A percentile compares a stretch with the other conserved stretches of the same genome.
Conservation (phyloP, 2,797 vertebrate genomes). For the Gephyroberyx darwinii region DNA sequence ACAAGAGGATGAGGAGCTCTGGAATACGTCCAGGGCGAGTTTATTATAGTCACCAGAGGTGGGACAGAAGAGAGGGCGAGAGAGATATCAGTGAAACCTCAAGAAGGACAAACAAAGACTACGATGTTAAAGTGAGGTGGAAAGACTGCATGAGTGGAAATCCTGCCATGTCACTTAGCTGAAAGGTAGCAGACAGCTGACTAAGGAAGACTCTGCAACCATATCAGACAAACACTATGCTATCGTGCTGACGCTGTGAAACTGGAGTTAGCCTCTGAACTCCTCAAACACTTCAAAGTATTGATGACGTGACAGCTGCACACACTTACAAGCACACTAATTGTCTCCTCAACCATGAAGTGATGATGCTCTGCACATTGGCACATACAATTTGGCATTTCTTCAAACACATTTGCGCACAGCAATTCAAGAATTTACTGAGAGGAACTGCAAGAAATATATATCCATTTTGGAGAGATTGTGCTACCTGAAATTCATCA, state of each 20-base stretch:
- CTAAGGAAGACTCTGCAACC: conserved; percentile 31
- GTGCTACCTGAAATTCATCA: too few relatives aligned
- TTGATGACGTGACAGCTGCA: conserved; percentile 43
- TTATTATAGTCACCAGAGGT: conserved; percentile 23
- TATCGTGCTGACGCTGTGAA: conserved; percentile 19
- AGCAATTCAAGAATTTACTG: background rate
- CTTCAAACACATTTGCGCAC: background rate
- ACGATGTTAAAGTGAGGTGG: conserved; percentile 40
- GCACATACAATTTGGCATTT: background rate
- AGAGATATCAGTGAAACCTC: background rate
- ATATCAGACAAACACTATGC: conserved; percentile 34
- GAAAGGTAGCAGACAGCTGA: conserved; percentile 62
- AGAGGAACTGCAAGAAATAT: too few relatives aligned
- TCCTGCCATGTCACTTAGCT: conserved; percentile 53
- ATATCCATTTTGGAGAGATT: too few relatives aligned
- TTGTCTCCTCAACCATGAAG: conserved; percentile 2
- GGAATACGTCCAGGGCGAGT: background rate
- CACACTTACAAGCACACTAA: conserved; percentile 17
- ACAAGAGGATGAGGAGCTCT: conserved; percentile 39
- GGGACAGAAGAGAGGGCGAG: conserved; percentile 2
- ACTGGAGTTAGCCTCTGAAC: conserved; percentile 48
- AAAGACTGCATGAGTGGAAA: conserved; percentile 44
- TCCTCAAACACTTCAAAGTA: conserved; percentile 44
- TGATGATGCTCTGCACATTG: background rate
- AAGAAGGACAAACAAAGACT: background rate